phyloP scores from a whole-genome alignment of 2,888 invertebrate genomes.

The Lathronympha strigana region DNA sequence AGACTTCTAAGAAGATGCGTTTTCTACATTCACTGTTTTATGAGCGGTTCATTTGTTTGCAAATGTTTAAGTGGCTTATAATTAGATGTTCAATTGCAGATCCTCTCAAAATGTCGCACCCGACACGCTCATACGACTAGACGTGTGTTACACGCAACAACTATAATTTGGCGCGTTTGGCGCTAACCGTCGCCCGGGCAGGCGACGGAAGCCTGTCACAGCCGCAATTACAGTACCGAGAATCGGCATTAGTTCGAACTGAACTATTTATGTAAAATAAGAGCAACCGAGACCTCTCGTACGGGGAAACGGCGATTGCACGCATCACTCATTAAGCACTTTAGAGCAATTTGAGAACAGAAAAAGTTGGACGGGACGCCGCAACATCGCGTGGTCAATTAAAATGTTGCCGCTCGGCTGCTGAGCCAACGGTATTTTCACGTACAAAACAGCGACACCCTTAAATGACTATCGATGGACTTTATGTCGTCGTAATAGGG shows the following conservation, averaged over 20 bases:
- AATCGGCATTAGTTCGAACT: constrained; percentile 81
- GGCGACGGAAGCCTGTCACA: constrained; percentile 84
- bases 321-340: constrained; percentile 85
- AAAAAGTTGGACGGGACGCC: constrained; percentile 79
- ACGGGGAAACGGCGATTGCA: constrained; percentile 83
- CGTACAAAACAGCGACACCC: constrained; percentile 56
- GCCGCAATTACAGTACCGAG: constrained; percentile 81
- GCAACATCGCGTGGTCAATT: constrained; percentile 83
- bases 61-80: background rate
- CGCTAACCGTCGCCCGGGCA: constrained; percentile 71
- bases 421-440: constrained; percentile 62
- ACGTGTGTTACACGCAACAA: constrained; percentile 77
- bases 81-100: constrained; percentile 47
- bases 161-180: constrained; percentile 78
- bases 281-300: constrained; percentile 77
- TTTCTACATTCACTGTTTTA: too few species aligned
- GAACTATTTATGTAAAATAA: constrained; percentile 84
- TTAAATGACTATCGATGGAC: too few species aligned
- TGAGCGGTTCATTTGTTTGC: too few species aligned
- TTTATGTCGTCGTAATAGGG: too few species aligned
- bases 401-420: constrained; percentile 76
- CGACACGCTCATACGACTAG: constrained; percentile 63
- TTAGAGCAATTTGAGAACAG: constrained; percentile 82
- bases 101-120: constrained; percentile 70
- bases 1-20: too few species aligned